Evolutionary conservation across 53 echinoderm and acorn worm genomes (phyloP).

Genomic region (Arbacia lixula): DNA sequence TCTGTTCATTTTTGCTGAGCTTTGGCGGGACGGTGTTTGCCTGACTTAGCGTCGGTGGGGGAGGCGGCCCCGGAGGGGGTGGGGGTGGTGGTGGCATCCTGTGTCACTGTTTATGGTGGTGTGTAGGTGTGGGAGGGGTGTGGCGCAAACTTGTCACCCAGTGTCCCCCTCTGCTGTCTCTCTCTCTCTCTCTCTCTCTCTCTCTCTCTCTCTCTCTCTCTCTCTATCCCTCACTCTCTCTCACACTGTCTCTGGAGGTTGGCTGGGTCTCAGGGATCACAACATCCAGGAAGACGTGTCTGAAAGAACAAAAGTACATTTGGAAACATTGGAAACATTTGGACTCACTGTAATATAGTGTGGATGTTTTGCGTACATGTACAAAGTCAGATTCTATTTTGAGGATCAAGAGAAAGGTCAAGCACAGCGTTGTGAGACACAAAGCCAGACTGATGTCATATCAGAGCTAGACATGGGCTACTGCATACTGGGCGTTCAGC

Average conservation of each 20-base stretch:
- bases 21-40: conserved; percentile 71
- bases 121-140: conserved; percentile 27
- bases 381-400: no score
- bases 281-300: conserved; percentile 14
- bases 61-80: conserved; percentile 89
- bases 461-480: no score
- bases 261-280: background rate
- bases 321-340: no score
- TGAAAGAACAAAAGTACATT: background rate
- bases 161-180: background rate
- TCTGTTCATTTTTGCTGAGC: conserved; percentile 50
- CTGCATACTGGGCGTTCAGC: no score
- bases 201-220: background rate
- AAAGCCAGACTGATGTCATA: no score
- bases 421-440: no score
- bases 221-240: background rate
- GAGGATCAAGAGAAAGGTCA: no score
- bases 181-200: background rate
- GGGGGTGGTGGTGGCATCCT: conserved; percentile 78
- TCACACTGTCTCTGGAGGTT: background rate
- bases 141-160: background rate
- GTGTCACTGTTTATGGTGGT: background rate
- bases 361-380: no score
- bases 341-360: background rate
- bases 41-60: conserved; percentile 71